Conservation (phyloP, 2,888 invertebrate species). For the Pterobdella sp. region DNA sequence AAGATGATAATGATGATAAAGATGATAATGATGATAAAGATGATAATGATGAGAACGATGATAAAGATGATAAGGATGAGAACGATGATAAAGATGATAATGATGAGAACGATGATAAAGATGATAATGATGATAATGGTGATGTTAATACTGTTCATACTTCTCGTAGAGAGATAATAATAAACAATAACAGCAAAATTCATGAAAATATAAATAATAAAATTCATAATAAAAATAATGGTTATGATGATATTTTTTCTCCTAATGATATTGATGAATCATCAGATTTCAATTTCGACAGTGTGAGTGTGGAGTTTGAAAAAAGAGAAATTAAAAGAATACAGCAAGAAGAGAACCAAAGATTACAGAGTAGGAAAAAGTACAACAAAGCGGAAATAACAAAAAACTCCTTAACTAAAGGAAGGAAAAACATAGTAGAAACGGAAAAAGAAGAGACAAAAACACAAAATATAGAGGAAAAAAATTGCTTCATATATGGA, state of each 20-base stretch:
- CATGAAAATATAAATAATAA: neutral
- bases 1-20: neutral
- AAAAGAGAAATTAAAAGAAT: too few species aligned
- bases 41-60: neutral
- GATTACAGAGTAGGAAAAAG: too few species aligned
- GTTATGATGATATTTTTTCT: constrained; percentile 12
- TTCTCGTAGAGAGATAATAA: neutral
- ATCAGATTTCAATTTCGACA: too few species aligned
- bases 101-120: neutral
- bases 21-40: neutral
- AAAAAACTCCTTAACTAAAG: too few species aligned
- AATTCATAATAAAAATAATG: neutral
- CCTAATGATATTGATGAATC: constrained; percentile 13
- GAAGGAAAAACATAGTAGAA: too few species aligned
- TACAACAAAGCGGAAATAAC: too few species aligned
- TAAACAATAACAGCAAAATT: neutral
- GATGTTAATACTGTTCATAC: neutral
- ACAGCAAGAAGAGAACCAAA: too few species aligned
- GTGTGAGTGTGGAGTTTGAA: too few species aligned
- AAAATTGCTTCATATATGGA: too few species aligned
- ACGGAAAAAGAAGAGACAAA: too few species aligned
- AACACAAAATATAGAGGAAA: too few species aligned
- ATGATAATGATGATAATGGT: neutral
- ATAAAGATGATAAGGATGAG: neutral
- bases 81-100: neutral